A percentile compares a stretch with the other conserved stretches of the same genome.
Conservation (phyloP, 1,140 invertebrate species). For the Anthonomus grandis region DNA sequence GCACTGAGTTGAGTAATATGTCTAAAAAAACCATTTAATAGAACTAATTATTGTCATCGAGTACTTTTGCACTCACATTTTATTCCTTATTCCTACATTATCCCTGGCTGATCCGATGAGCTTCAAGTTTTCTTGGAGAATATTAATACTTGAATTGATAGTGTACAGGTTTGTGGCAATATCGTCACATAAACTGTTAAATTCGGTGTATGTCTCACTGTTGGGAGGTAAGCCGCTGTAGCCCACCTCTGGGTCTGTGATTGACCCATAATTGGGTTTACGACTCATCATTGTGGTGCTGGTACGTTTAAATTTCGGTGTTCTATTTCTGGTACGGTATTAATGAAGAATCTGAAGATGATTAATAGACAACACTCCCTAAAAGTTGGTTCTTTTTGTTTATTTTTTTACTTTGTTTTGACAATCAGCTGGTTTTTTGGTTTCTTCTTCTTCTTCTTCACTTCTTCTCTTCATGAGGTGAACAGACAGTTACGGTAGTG, state of each 20-base stretch:
- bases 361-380: too few relatives aligned
- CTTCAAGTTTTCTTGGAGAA: constrained; percentile 70
- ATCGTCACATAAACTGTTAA: constrained; percentile 70
- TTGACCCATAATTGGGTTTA: constrained; percentile 42
- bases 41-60: background rate
- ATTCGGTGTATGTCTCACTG: constrained; percentile 51
- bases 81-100: constrained; percentile 60
- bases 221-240: constrained; percentile 66
- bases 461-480: too few relatives aligned
- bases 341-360: too few relatives aligned
- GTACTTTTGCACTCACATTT: constrained; percentile 54
- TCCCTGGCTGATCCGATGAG: constrained; percentile 75
- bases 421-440: too few relatives aligned
- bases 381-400: too few relatives aligned
- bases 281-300: constrained; percentile 13
- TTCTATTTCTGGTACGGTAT: too few relatives aligned
- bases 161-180: constrained; percentile 77
- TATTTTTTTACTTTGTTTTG: too few relatives aligned
- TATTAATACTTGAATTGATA: constrained; percentile 66
- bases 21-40: constrained; percentile 50
- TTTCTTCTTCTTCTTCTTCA: too few relatives aligned
- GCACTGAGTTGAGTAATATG: constrained; percentile 76
- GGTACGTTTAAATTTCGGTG: too few relatives aligned
- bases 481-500: too few relatives aligned
- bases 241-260: constrained; percentile 35